phyloP scores from a whole-genome alignment of 2,888 invertebrate genomes.

The Amphipoea oculea region DNA sequence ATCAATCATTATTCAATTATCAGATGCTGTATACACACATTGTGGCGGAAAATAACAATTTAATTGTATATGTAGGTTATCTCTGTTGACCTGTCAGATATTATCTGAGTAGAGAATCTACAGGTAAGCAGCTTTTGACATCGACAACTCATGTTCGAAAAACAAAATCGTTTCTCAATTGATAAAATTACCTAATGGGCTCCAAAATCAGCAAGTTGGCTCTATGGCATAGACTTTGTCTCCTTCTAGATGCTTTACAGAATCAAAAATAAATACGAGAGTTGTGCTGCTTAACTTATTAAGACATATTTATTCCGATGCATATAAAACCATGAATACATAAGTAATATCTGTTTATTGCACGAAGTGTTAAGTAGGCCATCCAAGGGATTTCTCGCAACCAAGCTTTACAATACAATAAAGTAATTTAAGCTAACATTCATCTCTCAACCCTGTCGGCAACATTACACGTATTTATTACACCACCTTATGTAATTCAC shows the following conservation, averaged over 20 bases:
- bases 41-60: background rate
- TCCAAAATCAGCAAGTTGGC: background rate
- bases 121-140: background rate
- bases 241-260: background rate
- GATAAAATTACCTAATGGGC: background rate
- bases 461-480: slow-evolving; percentile 50
- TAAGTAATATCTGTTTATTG: background rate
- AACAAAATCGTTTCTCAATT: background rate
- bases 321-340: background rate
- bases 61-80: background rate
- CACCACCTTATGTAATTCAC: slow-evolving; percentile 45
- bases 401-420: slow-evolving; percentile 1
- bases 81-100: background rate
- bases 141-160: background rate
- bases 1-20: slow-evolving; percentile 8
- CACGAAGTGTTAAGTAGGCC: background rate
- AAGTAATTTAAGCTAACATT: background rate
- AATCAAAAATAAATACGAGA: background rate
- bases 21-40: background rate
- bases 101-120: background rate
- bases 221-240: background rate
- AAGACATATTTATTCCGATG: background rate
- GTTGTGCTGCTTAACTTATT: background rate
- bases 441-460: slow-evolving; percentile 18
- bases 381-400: slow-evolving; percentile 8